phyloP scores from a whole-genome alignment of 2,888 invertebrate species.

The Onthophagus sagittarius region DNA sequence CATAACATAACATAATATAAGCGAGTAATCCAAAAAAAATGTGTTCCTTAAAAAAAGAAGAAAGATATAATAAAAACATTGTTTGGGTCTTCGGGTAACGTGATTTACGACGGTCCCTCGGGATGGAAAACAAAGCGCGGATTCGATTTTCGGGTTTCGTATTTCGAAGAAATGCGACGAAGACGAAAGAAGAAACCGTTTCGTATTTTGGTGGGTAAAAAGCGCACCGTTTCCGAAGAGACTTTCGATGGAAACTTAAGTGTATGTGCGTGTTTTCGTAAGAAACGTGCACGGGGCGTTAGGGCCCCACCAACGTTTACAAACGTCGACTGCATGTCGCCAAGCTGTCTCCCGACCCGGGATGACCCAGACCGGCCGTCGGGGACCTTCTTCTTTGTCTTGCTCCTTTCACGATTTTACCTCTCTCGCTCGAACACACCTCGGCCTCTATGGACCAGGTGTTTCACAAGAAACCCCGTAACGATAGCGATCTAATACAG shows the following conservation, averaged over 20 bases:
- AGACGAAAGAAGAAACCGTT: too few relatives aligned
- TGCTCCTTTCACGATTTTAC: neutral
- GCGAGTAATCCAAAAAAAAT: too few relatives aligned
- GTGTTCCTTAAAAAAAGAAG: too few relatives aligned
- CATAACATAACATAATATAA: too few relatives aligned
- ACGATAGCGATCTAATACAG: neutral
- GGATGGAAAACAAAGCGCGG: neutral
- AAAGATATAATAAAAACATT: neutral
- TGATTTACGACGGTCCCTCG: neutral
- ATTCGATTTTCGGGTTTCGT: neutral
- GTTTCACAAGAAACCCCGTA: neutral
- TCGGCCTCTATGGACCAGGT: neutral
- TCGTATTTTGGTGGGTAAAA: too few relatives aligned
- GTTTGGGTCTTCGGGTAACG: neutral
- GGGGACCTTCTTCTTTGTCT: neutral
- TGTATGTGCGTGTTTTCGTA: neutral
- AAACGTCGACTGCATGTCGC: neutral
- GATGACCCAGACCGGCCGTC: neutral
- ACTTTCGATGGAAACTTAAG: too few relatives aligned
- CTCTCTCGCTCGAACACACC: neutral
- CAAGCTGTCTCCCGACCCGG: neutral
- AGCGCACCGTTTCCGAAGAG: too few relatives aligned
- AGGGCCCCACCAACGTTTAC: neutral
- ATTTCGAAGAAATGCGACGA: neutral
- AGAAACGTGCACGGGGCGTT: neutral